Conservation (phyloP, 2,797 vertebrate genomes). For the Gymnodraco acuticeps region DNA sequence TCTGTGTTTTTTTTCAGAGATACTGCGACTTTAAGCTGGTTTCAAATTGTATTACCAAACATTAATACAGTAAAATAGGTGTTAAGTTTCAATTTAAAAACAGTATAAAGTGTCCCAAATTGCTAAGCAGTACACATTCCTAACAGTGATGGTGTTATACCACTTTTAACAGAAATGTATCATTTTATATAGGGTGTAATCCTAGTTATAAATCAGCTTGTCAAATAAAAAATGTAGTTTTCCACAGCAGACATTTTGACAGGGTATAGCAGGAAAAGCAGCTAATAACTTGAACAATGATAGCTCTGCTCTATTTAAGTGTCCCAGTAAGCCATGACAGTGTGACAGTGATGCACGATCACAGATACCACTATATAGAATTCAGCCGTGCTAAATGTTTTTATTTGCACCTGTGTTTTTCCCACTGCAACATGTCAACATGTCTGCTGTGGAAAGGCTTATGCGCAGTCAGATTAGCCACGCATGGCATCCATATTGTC, state of each 20-base stretch:
- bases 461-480: neutral
- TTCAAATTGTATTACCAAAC: slow-evolving; percentile 14
- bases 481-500: neutral
- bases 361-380: neutral
- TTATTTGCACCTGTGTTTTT: slow-evolving; percentile 2
- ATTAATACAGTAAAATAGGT: neutral
- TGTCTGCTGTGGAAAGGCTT: neutral
- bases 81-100: slow-evolving; percentile 1
- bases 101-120: neutral
- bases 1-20: neutral
- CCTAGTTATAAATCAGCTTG: neutral
- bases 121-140: neutral
- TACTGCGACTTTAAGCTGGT: neutral
- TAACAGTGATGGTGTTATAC: neutral
- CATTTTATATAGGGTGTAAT: neutral
- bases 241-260: slow-evolving; percentile 12
- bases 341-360: neutral
- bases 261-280: slow-evolving; percentile 16
- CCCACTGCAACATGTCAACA: neutral
- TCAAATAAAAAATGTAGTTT: slow-evolving; percentile 7
- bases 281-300: neutral
- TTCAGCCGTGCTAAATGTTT: neutral
- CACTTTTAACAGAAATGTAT: neutral
- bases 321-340: slow-evolving; percentile 11
- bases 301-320: neutral